Conservation (phyloP, 1,140 invertebrate genomes). For the Drosophila azteca region DNA sequence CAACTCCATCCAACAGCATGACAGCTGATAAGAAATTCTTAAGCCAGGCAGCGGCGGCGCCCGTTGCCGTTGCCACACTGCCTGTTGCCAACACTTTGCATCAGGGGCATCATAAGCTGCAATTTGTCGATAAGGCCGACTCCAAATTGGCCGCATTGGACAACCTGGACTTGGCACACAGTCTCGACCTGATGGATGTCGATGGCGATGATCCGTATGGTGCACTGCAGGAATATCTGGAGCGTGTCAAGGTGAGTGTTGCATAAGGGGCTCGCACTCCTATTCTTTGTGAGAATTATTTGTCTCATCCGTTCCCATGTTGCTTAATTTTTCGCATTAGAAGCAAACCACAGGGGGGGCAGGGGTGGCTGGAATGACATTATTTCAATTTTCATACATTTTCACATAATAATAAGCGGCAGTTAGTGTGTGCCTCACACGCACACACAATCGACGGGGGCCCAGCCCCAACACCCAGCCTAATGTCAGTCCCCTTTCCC, state of each 20-base stretch:
- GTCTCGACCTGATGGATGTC: conserved; percentile 72
- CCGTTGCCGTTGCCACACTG: conserved; percentile 35
- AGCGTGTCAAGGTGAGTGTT: conserved; percentile 78
- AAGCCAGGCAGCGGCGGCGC: conserved; percentile 49
- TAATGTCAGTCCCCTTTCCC: conserved; percentile 5
- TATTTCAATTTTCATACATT: conserved; percentile 59
- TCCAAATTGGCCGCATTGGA: conserved; percentile 71
- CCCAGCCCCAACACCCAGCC: conserved; percentile 2
- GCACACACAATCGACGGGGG: conserved; percentile 6
- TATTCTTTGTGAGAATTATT: conserved; percentile 15
- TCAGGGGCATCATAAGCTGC: conserved; percentile 70
- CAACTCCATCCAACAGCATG: conserved; percentile 57
- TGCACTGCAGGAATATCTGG: conserved; percentile 75
- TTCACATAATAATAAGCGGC: conserved; percentile 53
- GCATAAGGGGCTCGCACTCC: too few species aligned
- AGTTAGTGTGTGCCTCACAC: conserved; percentile 39
- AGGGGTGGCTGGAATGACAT: conserved; percentile 20
- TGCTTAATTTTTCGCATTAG: conserved; percentile 10
- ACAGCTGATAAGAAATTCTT: conserved; percentile 82
- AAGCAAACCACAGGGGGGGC: conserved; percentile 2
- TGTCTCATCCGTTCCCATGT: conserved; percentile 22
- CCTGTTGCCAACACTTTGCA: conserved; percentile 5
- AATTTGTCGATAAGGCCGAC: conserved; percentile 71
- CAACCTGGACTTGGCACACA: conserved; percentile 77
- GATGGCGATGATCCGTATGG: conserved; percentile 80